Conservation (phyloP, 2,888 invertebrate species). For the Lasioglossum villosulum region DNA sequence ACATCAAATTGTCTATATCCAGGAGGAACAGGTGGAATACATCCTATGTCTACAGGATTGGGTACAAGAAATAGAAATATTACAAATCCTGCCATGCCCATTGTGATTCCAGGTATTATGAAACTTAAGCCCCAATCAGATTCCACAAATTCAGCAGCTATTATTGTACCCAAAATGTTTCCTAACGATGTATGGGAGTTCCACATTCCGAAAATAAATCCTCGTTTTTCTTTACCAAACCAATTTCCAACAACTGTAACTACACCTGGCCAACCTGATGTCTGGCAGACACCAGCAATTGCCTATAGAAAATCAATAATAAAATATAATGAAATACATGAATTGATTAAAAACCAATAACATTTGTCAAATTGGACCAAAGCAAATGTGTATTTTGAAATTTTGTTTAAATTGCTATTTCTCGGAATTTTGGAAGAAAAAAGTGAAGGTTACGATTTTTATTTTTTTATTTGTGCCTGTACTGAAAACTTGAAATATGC, state of each 20-base stretch:
- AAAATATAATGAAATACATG: background rate
- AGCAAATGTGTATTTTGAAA: background rate
- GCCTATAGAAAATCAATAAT: slow-evolving; percentile 85
- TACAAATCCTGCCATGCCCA: slow-evolving; percentile 89
- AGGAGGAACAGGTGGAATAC: slow-evolving; percentile 82
- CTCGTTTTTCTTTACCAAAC: slow-evolving; percentile 96
- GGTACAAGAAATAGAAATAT: slow-evolving; percentile 94
- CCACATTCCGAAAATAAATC: slow-evolving; percentile 98
- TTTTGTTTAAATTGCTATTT: background rate
- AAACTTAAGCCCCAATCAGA: slow-evolving; percentile 96
- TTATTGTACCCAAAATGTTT: slow-evolving; percentile 96
- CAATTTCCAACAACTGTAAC: slow-evolving; percentile 97
- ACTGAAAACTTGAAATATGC: no score
- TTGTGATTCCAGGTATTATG: slow-evolving; percentile 94
- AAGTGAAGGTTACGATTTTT: background rate
- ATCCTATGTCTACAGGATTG: slow-evolving; percentile 92
- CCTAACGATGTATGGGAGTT: slow-evolving; percentile 98
- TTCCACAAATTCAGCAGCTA: slow-evolving; percentile 95
- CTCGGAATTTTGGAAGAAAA: no score
- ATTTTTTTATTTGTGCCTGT: background rate
- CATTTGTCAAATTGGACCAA: background rate
- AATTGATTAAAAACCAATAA: background rate
- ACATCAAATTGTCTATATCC: slow-evolving; percentile 78
- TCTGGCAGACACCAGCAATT: slow-evolving; percentile 94
- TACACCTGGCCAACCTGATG: slow-evolving; percentile 98